Conservation (phyloP, 2,888 invertebrate genomes). For the Pristionchus entomophagus region DNA sequence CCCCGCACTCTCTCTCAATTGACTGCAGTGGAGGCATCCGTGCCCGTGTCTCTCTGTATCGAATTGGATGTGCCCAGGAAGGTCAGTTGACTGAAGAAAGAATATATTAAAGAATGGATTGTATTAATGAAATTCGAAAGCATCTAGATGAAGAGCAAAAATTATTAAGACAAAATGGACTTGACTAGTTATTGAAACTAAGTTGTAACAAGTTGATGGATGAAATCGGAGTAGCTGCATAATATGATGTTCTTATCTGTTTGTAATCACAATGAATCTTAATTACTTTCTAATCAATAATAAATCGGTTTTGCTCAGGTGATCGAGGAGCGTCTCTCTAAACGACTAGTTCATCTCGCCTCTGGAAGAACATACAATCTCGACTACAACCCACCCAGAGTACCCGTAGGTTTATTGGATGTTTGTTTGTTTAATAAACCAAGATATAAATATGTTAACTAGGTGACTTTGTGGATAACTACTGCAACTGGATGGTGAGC, state of each 20-base stretch:
- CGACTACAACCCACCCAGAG: slow-evolving; percentile 47
- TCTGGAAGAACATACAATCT: slow-evolving; percentile 49
- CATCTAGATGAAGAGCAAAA: not conserved
- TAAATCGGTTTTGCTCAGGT: slow-evolving; percentile 25
- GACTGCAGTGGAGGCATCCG: slow-evolving; percentile 27
- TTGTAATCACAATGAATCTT: too few relatives aligned
- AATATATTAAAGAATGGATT: too few relatives aligned
- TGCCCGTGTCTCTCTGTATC: slow-evolving; percentile 46
- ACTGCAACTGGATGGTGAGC: too few relatives aligned
- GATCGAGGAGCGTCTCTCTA: slow-evolving; percentile 46
- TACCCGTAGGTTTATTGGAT: slow-evolving; percentile 31
- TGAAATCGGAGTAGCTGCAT: too few relatives aligned
- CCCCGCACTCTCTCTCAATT: slow-evolving; percentile 42
- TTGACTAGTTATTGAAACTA: too few relatives aligned
- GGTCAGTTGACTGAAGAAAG: not conserved
- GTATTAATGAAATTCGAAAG: not conserved
- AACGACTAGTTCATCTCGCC: slow-evolving; percentile 28
- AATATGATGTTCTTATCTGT: too few relatives aligned
- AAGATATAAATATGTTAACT: too few relatives aligned
- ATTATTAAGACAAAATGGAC: not conserved
- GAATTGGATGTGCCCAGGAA: slow-evolving; percentile 49
- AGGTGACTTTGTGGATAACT: too few relatives aligned
- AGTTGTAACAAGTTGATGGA: too few relatives aligned
- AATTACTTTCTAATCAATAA: too few relatives aligned
- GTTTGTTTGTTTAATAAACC: too few relatives aligned